Evolutionary conservation across 2,888 invertebrate species (phyloP).

Genomic region (Papilio demoleus): DNA sequence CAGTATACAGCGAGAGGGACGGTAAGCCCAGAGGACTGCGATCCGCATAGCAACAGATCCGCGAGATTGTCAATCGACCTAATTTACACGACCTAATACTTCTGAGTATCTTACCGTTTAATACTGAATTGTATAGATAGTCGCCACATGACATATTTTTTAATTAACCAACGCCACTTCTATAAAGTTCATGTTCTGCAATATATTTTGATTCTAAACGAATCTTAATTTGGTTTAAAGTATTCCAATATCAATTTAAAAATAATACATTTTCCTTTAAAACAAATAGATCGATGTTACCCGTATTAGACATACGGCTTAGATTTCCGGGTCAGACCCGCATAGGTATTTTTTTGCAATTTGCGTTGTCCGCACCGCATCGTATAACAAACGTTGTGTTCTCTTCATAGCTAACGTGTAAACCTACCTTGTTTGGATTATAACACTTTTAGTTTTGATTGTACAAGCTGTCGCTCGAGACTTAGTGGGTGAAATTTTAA

Average conservation of each 20-base stretch:
- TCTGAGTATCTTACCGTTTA: too few relatives aligned
- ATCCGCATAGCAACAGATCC: constrained; percentile 25
- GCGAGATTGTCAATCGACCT: constrained; percentile 40
- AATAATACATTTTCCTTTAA: neutral
- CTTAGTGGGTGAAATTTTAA: too few relatives aligned
- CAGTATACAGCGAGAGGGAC: constrained; percentile 18
- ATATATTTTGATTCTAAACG: too few relatives aligned
- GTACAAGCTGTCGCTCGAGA: neutral
- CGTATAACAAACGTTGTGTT: neutral
- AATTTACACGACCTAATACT: constrained; percentile 28
- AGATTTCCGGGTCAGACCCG: constrained; percentile 1
- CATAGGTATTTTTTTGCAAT: constrained; percentile 3
- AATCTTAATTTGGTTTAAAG: too few relatives aligned
- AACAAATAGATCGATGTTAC: neutral
- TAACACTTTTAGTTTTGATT: neutral
- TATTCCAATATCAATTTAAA: too few relatives aligned
- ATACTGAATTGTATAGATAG: constrained; percentile 13
- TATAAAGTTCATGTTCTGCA: too few relatives aligned
- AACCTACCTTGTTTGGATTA: neutral
- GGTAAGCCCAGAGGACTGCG: constrained; percentile 32
- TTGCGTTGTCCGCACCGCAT: neutral
- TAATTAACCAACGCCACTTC: too few relatives aligned
- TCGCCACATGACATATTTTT: too few relatives aligned
- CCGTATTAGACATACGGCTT: neutral
- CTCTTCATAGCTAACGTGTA: neutral